Evolutionary conservation across 2,888 invertebrate genomes (phyloP).

Genomic region (Asteroscopus sphinx): DNA sequence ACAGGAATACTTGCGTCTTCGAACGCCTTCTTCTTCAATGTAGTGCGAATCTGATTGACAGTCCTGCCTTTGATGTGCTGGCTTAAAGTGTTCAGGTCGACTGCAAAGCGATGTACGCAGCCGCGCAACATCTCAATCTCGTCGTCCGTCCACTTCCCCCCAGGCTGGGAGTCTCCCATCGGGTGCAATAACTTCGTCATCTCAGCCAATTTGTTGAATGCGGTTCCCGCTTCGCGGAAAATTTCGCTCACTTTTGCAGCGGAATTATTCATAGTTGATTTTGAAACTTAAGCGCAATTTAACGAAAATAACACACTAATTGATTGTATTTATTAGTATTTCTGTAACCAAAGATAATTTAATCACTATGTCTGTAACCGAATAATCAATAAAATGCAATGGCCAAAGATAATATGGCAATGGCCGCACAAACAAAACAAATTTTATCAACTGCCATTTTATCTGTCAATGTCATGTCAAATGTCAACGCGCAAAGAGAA

Average conservation of each 20-base stretch:
- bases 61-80: slow-evolving; percentile 44
- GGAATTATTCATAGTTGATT: slow-evolving; percentile 37
- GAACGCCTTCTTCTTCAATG: slow-evolving; percentile 96
- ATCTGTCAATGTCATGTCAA: no score
- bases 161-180: slow-evolving; percentile 94
- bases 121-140: slow-evolving; percentile 49
- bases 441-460: no score
- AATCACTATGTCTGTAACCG: no score
- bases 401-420: no score
- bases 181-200: slow-evolving; percentile 98
- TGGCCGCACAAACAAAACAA: no score
- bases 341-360: no score
- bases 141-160: slow-evolving; percentile 65
- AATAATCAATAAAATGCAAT: no score
- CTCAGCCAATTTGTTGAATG: slow-evolving; percentile 97
- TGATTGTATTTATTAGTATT: neutral
- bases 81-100: slow-evolving; percentile 40
- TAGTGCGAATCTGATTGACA: slow-evolving; percentile 93
- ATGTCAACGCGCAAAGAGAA: no score
- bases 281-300: neutral
- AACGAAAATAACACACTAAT: neutral
- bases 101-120: slow-evolving; percentile 47
- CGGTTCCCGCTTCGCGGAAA: slow-evolving; percentile 97
- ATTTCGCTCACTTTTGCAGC: slow-evolving; percentile 96
- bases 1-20: slow-evolving; percentile 96